Percentiles rank a stretch among this genome's conserved stretches.
phyloP scores from a whole-genome alignment of 2,888 invertebrate genomes.

The Pelosia muscerda region DNA sequence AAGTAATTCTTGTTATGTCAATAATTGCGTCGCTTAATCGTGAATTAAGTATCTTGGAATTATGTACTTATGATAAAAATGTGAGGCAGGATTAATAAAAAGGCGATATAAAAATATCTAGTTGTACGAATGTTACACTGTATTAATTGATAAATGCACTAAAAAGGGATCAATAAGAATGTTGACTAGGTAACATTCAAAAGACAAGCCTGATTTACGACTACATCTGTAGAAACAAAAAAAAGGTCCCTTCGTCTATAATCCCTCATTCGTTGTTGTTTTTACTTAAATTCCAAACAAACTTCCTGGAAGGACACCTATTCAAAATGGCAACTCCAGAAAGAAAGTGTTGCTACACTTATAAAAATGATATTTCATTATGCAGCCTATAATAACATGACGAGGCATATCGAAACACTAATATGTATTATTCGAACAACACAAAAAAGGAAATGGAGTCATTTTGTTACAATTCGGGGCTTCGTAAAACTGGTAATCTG shows the following conservation, averaged over 20 bases:
- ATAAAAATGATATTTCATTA: constrained; percentile 76
- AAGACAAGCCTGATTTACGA: constrained; percentile 52
- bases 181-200: constrained; percentile 41
- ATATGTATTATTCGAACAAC: constrained; percentile 79
- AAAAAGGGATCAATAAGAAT: constrained; percentile 44
- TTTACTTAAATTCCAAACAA: constrained; percentile 42
- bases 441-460: constrained; percentile 80
- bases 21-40: constrained; percentile 13
- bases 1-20: neutral
- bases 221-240: constrained; percentile 49
- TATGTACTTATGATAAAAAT: constrained; percentile 18
- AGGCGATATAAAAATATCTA: neutral
- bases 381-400: constrained; percentile 75
- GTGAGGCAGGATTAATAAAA: constrained; percentile 14
- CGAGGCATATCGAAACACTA: constrained; percentile 70
- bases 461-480: constrained; percentile 78
- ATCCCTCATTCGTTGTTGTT: constrained; percentile 43
- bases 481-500: constrained; percentile 81
- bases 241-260: constrained; percentile 39
- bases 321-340: constrained; percentile 50
- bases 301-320: constrained; percentile 56
- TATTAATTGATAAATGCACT: constrained; percentile 36
- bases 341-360: constrained; percentile 65
- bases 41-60: constrained; percentile 12
- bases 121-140: constrained; percentile 7